Percentiles rank a stretch among this genome's conserved stretches.
These are phyloP conservation scores for Drosophila varians DNA, from an alignment of 1,140 invertebrate species.

Conservation along the genomic window DNA sequence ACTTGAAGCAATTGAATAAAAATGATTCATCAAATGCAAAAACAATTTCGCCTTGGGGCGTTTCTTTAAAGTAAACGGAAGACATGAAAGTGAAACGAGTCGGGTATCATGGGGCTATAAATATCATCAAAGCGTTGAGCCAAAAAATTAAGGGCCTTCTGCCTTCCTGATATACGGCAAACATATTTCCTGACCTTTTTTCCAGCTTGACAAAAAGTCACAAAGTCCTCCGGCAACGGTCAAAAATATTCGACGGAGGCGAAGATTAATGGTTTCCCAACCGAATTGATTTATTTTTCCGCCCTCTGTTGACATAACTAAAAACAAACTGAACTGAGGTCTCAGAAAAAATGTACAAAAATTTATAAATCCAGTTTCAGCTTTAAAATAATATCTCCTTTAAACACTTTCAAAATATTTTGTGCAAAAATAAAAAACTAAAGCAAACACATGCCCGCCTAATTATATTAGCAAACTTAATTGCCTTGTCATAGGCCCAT, in stretches of 20 bases:
- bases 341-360: not conserved
- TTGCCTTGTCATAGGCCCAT: not conserved
- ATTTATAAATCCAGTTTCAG: not conserved
- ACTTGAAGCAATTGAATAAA: slow-evolving; percentile 81
- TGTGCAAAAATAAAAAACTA: slow-evolving; percentile 2
- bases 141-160: not conserved
- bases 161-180: slow-evolving; percentile 2
- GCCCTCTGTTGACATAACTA: slow-evolving; percentile 7
- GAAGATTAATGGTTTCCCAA: slow-evolving; percentile 9
- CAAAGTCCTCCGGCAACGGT: not conserved
- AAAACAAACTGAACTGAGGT: not conserved
- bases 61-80: slow-evolving; percentile 3
- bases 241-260: not conserved
- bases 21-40: slow-evolving; percentile 73
- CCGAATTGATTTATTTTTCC: slow-evolving; percentile 11
- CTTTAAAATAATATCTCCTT: not conserved
- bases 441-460: not conserved
- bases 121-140: slow-evolving; percentile 15
- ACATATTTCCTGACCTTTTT: slow-evolving; percentile 10
- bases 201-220: not conserved
- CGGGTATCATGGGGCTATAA: not conserved
- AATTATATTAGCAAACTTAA: slow-evolving; percentile 43
- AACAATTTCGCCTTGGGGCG: not conserved
- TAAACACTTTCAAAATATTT: slow-evolving; percentile 18
- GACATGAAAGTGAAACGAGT: not conserved